Conservation (phyloP, 35 echinoderm and acorn worm genomes). For the Ophiothrix spiculata region DNA sequence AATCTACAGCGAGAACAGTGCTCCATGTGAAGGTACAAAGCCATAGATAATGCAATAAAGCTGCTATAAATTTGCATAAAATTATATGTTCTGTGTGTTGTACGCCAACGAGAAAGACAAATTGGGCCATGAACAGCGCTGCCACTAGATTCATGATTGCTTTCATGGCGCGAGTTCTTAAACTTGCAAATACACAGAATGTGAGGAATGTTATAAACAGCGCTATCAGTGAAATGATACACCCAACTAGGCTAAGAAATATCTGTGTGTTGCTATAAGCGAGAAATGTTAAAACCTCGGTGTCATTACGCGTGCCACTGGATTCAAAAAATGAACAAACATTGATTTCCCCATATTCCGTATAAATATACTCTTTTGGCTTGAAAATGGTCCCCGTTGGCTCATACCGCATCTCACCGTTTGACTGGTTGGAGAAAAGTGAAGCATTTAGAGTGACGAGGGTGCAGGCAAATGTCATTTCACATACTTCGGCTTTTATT, state of each 20-base stretch:
- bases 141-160: slow-evolving; percentile 53
- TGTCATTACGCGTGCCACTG: slow-evolving; percentile 14
- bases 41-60: slow-evolving; percentile 53
- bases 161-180: slow-evolving; percentile 38
- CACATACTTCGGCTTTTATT: background rate
- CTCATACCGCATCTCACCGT: background rate
- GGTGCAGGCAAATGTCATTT: background rate
- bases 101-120: slow-evolving; percentile 24
- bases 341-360: background rate
- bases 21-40: slow-evolving; percentile 54
- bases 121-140: slow-evolving; percentile 34
- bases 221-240: slow-evolving; percentile 34
- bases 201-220: slow-evolving; percentile 50
- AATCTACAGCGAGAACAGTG: slow-evolving; percentile 45
- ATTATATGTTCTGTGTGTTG: background rate
- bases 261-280: background rate
- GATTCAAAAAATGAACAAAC: slow-evolving; percentile 9
- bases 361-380: slow-evolving; percentile 2
- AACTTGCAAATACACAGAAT: slow-evolving; percentile 35
- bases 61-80: slow-evolving; percentile 32
- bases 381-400: background rate
- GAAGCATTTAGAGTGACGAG: slow-evolving; percentile 7
- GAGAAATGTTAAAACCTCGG: background rate
- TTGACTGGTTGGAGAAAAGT: background rate
- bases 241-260: slow-evolving; percentile 20